phyloP scores from a whole-genome alignment of 2,888 invertebrate species.

The Harmothoe impar region DNA sequence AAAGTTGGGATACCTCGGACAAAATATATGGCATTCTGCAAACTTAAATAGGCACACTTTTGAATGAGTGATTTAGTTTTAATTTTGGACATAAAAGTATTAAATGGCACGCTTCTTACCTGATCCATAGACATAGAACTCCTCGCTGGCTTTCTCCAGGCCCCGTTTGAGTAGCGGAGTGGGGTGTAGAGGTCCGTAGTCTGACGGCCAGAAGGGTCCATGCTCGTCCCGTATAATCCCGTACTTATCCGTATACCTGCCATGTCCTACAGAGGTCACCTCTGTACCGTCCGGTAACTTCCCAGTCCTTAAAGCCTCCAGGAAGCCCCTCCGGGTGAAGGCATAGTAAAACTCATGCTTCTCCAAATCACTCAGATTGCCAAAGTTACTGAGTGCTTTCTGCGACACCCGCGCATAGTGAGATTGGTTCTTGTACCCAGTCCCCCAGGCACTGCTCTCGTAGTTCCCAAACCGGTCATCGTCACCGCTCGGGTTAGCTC shows the following conservation, averaged over 20 bases:
- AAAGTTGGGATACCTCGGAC: no score
- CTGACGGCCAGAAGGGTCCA: slow-evolving; percentile 83
- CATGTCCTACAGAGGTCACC: slow-evolving; percentile 72
- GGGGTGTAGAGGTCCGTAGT: slow-evolving; percentile 79
- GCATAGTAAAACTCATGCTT: slow-evolving; percentile 70
- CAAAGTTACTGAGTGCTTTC: slow-evolving; percentile 67
- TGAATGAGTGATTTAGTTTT: no score
- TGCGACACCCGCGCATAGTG: slow-evolving; percentile 63
- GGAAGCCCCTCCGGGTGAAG: slow-evolving; percentile 78
- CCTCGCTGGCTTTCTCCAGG: slow-evolving; percentile 19
- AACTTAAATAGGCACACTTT: no score
- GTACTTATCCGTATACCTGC: slow-evolving; percentile 78
- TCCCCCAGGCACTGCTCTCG: slow-evolving; percentile 13
- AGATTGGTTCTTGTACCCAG: slow-evolving; percentile 69
- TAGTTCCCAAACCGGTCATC: neutral
- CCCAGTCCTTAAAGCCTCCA: slow-evolving; percentile 76
- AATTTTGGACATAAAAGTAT: no score
- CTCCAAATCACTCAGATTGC: slow-evolving; percentile 66
- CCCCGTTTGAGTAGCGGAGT: slow-evolving; percentile 73
- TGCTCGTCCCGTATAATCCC: slow-evolving; percentile 79
- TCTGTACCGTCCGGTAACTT: slow-evolving; percentile 77
- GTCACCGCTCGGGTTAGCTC: neutral
- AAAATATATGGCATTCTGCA: no score
- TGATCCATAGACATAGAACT: slow-evolving; percentile 29
- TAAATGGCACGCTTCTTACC: slow-evolving; percentile 3